Evolutionary conservation across 2,797 vertebrate species (phyloP).

Genomic region (Anguilla megastoma): DNA sequence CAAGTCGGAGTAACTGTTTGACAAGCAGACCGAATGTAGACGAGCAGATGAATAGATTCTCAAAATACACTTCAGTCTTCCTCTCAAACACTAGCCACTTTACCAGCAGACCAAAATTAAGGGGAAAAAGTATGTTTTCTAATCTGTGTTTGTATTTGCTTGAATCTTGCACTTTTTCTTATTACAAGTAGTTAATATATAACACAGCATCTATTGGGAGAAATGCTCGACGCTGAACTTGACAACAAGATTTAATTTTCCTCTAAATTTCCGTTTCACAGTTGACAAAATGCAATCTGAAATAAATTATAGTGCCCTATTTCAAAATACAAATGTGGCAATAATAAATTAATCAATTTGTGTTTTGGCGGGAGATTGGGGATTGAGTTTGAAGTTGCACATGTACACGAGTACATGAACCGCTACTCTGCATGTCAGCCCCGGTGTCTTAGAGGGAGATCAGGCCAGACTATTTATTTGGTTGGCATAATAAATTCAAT

Average conservation of each 20-base stretch:
- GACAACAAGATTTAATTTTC: background rate
- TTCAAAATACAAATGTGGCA: background rate
- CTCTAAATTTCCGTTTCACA: background rate
- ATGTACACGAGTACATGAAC: background rate
- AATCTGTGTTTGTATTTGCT: background rate
- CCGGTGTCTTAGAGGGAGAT: background rate
- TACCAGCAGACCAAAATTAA: background rate
- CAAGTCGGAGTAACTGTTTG: background rate
- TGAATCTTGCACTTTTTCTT: background rate
- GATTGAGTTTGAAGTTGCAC: background rate
- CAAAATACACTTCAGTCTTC: background rate
- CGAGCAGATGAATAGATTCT: background rate
- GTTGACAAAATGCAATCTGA: background rate
- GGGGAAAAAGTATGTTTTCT: background rate
- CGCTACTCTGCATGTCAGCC: background rate
- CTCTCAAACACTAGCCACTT: background rate
- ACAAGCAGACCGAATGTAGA: background rate
- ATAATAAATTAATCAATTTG: background rate
- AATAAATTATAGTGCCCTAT: background rate
- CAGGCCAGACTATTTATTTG: background rate
- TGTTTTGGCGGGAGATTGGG: slow-evolving; percentile 12
- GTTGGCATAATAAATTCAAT: slow-evolving; percentile 15
- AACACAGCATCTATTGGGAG: background rate
- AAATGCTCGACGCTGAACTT: background rate
- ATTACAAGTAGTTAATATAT: background rate